Evolutionary conservation across 2,888 invertebrate species (phyloP).

Genomic region (Mimas tiliae): DNA sequence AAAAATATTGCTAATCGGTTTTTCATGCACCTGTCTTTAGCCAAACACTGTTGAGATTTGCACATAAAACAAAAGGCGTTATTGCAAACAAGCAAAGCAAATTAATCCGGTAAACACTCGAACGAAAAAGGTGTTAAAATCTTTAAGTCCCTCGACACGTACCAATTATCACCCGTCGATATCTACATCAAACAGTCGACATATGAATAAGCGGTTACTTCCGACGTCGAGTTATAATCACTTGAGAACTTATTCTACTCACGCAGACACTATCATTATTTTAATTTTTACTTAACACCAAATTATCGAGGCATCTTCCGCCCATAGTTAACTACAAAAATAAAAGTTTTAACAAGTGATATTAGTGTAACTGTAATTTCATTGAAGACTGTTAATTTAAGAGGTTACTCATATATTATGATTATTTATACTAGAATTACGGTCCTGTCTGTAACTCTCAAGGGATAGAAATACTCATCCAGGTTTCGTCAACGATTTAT

Average conservation of each 20-base stretch:
- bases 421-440: neutral
- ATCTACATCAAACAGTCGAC: constrained; percentile 60
- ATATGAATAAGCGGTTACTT: constrained; percentile 62
- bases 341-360: neutral
- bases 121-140: constrained; percentile 71
- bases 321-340: neutral
- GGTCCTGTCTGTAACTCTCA: no score
- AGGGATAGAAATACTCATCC: no score
- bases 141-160: constrained; percentile 71
- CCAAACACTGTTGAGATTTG: constrained; percentile 60
- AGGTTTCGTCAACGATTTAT: no score
- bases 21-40: constrained; percentile 65
- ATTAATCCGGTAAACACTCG: constrained; percentile 53
- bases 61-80: constrained; percentile 63
- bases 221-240: constrained; percentile 40
- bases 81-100: constrained; percentile 68
- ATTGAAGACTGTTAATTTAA: neutral
- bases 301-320: neutral
- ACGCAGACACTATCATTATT: constrained; percentile 9
- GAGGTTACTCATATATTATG: neutral
- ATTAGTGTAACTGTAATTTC: neutral
- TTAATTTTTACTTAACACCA: constrained; percentile 10
- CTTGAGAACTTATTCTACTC: constrained; percentile 13
- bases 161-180: constrained; percentile 76
- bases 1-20: constrained; percentile 46